Percentiles rank a stretch among this genome's conserved stretches.
Evolutionary conservation across 2,113 vertebrate genomes (phyloP).

Genomic region (Empidonax traillii): DNA sequence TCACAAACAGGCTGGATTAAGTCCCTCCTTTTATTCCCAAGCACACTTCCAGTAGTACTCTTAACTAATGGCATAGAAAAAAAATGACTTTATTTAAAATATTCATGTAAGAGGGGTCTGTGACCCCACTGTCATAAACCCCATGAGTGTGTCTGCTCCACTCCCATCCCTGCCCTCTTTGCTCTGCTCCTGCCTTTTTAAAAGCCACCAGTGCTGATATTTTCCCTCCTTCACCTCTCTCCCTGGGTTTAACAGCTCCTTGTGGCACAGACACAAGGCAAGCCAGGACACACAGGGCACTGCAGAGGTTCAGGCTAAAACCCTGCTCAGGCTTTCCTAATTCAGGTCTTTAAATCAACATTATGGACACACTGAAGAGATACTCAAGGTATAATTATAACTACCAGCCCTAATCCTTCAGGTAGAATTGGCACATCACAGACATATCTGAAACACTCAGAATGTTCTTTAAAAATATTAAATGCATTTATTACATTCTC

Average conservation of each 20-base stretch:
- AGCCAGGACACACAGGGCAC: background rate
- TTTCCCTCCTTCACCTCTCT: background rate
- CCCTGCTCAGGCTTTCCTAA: background rate
- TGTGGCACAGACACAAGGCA: background rate
- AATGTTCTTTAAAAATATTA: background rate
- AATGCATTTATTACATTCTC: background rate
- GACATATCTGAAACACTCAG: background rate
- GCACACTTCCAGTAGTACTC: background rate
- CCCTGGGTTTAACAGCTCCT: background rate
- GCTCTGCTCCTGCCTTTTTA: background rate
- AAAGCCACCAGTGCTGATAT: background rate
- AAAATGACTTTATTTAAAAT: background rate
- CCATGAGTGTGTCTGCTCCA: background rate
- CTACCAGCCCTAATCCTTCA: background rate
- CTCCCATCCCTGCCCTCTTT: background rate
- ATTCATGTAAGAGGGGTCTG: background rate
- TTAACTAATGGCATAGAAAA: background rate
- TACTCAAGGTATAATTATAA: fast-evolving
- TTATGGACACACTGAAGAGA: fast-evolving
- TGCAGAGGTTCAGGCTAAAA: background rate
- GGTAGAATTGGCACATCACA: background rate
- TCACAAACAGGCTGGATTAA: background rate
- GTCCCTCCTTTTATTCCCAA: background rate
- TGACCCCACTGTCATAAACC: background rate
- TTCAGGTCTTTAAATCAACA: background rate